Evolutionary conservation across 2,797 vertebrate species (phyloP), one percentile per base, ranked within the genome.

Genomic region (Micropoecilia bifurca): DNA sequence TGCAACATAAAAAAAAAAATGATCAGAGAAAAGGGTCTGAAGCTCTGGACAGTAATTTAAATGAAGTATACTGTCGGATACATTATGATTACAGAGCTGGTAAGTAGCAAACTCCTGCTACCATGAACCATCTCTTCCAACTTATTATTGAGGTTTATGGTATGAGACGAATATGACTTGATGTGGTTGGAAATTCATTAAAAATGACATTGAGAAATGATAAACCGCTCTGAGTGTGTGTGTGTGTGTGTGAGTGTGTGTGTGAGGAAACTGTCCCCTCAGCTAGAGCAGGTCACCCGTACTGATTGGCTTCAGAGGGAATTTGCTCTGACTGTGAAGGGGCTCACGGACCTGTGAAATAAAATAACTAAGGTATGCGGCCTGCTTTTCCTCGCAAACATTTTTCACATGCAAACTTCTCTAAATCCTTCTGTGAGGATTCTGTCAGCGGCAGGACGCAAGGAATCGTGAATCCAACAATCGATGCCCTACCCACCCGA

Each of bases 131-230:
- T 93, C 85, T 91, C 90, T 93, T 94, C 92, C 82, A 83, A 91
- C 90, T 93, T 91, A 95, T 95, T 94, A 93, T 68, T 76, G 91
- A 90, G 84, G 89, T 95, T 96, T 96, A 95, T 94, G 91, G 92
- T 93, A 94, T 94, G 93, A 95, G 90, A 95, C 89, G 88, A 83
- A 88, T 91, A 81, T 93, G 91, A 95, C 89, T 94, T 93, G 88
- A 94, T 93, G 89, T 95, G 91, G 89, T 93, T 91, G 91, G 81
- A 91, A 79, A 89, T 93, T 95, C 91, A 95, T 96, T 95, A 93
- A 94, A 94, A 91, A 87, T 93, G 94, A 95, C 95, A 95, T 93
- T 94, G 95, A 95, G 87, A 81, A 90, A 91, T 80, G 89, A 92
- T 89, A 82, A 86, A 86, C 71, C 1, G 4, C 55, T n/a, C 48